phyloP scores from a whole-genome alignment of 92 coral and sea anemone species.

The Bergia sp. region DNA sequence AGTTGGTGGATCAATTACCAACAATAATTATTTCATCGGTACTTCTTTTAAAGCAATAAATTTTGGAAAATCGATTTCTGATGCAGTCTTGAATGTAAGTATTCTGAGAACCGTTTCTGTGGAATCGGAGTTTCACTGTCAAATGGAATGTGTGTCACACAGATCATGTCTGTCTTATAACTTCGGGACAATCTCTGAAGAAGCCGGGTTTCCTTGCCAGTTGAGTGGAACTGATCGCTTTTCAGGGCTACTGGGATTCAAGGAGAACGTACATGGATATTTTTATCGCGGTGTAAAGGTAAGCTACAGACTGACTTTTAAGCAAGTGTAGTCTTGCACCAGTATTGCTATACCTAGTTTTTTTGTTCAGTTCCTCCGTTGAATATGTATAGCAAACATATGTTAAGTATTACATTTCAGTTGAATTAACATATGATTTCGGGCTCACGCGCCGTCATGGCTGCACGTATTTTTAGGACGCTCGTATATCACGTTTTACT shows the following conservation, averaged over 20 bases:
- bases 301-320: neutral
- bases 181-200: neutral
- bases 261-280: neutral
- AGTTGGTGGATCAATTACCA: too few species aligned
- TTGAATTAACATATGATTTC: too few species aligned
- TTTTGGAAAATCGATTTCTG: conserved; percentile 22
- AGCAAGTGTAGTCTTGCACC: neutral
- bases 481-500: too few species aligned
- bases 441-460: neutral
- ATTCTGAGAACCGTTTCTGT: neutral
- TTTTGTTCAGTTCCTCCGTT: too few species aligned
- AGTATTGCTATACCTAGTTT: neutral
- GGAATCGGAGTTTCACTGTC: conserved; percentile 26
- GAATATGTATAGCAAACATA: neutral
- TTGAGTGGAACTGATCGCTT: conserved; percentile 13
- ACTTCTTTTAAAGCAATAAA: neutral
- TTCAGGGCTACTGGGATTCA: neutral
- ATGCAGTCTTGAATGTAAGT: neutral
- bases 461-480: too few species aligned
- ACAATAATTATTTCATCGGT: neutral
- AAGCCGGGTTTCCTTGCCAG: conserved; percentile 1
- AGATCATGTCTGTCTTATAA: conserved; percentile 17
- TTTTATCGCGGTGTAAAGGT: conserved; percentile 18
- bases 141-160: conserved; percentile 23
- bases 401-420: too few species aligned